phyloP scores from a whole-genome alignment of 2,113 vertebrate species.

The Opisthocomus hoazin region DNA sequence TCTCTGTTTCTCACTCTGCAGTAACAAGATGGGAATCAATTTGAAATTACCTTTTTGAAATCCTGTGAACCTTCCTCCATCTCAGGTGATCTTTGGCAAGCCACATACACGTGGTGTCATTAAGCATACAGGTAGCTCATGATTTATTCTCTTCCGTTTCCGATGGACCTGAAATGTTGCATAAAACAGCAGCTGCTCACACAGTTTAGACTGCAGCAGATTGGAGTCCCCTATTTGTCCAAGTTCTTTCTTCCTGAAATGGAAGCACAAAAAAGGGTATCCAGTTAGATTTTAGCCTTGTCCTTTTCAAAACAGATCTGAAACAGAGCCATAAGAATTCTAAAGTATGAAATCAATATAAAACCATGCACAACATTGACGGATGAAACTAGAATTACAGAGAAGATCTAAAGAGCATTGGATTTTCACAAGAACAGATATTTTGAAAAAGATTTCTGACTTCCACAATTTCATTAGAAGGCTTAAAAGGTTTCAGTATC shows the following conservation, averaged over 20 bases:
- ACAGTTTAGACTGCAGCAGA: neutral
- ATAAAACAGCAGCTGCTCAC: neutral
- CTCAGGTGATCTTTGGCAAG: neutral
- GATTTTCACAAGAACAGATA: neutral
- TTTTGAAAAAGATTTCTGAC: neutral
- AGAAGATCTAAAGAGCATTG: neutral
- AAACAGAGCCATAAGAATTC: neutral
- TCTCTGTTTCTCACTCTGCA: neutral
- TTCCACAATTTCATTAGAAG: neutral
- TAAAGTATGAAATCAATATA: neutral
- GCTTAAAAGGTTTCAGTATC: neutral
- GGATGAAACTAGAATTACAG: neutral
- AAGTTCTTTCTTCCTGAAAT: neutral
- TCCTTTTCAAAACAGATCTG: neutral
- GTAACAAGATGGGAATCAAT: neutral
- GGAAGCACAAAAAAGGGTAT: neutral
- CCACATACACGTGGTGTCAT: rapidly evolving
- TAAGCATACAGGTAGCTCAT: neutral
- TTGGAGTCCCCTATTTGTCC: neutral
- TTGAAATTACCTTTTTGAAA: neutral
- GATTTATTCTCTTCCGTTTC: neutral
- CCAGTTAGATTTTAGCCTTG: neutral
- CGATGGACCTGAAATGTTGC: neutral
- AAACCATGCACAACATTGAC: neutral
- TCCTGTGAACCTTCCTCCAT: neutral